Conservation (phyloP, 2,888 invertebrate species). For the Nephrotoma guestfalica region DNA sequence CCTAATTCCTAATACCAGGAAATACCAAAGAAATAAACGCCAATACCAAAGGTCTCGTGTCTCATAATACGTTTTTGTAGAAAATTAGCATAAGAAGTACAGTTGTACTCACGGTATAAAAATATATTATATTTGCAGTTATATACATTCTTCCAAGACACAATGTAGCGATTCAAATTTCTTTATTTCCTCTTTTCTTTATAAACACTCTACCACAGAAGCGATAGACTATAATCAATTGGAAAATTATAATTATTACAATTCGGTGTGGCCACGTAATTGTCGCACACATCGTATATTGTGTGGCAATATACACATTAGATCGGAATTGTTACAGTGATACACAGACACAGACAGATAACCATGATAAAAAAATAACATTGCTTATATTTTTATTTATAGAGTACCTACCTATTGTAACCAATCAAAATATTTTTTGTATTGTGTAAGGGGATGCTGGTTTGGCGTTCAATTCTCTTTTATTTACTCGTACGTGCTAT, state of each 20-base stretch:
- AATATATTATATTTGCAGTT: background rate
- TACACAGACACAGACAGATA: no score
- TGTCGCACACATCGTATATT: background rate
- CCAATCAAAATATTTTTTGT: background rate
- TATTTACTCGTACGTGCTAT: background rate
- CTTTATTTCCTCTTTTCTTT: background rate
- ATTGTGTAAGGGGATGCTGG: background rate
- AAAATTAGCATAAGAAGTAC: background rate
- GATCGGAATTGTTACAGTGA: background rate
- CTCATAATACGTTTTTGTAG: no score
- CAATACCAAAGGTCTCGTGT: no score
- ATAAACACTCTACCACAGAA: background rate
- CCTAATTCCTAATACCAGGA: no score
- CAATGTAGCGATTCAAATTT: background rate
- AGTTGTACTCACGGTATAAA: background rate
- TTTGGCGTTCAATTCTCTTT: background rate
- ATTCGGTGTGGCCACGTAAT: background rate
- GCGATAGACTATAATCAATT: background rate
- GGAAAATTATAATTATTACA: background rate
- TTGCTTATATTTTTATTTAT: background rate
- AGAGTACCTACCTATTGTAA: background rate
- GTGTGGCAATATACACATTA: background rate
- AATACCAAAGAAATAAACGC: no score
- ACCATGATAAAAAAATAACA: background rate
- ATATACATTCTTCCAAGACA: background rate